Percentiles rank a stretch among this genome's conserved stretches.
phyloP scores from a whole-genome alignment of 2,797 vertebrate genomes.

The Lophius americanus region DNA sequence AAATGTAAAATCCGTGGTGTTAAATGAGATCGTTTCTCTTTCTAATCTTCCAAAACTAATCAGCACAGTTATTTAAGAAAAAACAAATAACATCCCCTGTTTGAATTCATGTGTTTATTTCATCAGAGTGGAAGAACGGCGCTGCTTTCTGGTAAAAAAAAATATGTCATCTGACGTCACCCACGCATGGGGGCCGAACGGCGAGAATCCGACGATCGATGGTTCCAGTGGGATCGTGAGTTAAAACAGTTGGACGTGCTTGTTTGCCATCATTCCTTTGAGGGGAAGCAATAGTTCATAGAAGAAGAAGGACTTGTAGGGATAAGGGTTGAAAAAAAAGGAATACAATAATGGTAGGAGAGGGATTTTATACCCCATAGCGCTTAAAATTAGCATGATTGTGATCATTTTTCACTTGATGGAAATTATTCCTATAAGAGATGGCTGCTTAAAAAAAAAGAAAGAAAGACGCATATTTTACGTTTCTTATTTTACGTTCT shows the following conservation, averaged over 20 bases:
- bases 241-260: constrained; percentile 21
- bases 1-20: constrained; percentile 23
- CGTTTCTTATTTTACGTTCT: too few relatives aligned
- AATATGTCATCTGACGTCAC: constrained; percentile 50
- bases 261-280: constrained; percentile 44
- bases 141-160: constrained; percentile 51
- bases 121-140: constrained; percentile 55
- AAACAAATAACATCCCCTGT: constrained; percentile 37
- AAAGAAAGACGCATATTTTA: too few relatives aligned
- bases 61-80: constrained; percentile 12
- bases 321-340: constrained; percentile 5
- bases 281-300: constrained; percentile 49
- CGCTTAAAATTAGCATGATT: too few relatives aligned
- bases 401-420: too few relatives aligned
- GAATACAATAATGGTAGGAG: background rate
- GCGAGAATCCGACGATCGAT: constrained; percentile 52
- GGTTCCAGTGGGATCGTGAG: constrained; percentile 40
- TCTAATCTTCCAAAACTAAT: constrained; percentile 44
- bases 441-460: too few relatives aligned
- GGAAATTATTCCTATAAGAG: too few relatives aligned
- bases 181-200: constrained; percentile 31
- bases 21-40: constrained; percentile 68
- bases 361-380: too few relatives aligned
- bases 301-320: constrained; percentile 19
- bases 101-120: constrained; percentile 67